phyloP scores from a whole-genome alignment of 1,140 invertebrate genomes.

The Maniola jurtina region DNA sequence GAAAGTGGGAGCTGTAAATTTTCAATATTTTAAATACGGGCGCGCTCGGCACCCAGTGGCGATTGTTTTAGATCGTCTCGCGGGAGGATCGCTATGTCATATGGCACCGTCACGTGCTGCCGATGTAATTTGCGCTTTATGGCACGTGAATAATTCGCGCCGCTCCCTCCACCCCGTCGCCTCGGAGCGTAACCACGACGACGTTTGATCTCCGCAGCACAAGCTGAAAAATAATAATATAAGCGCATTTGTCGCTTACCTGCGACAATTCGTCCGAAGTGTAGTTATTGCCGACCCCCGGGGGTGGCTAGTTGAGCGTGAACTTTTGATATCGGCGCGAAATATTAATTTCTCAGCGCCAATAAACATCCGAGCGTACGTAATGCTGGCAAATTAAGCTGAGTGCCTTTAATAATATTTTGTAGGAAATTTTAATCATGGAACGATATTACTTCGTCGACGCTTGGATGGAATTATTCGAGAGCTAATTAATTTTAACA shows the following conservation, averaged over 20 bases:
- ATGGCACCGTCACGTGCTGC: slow-evolving; percentile 62
- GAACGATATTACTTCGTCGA: slow-evolving; percentile 50
- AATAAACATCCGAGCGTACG: slow-evolving; percentile 69
- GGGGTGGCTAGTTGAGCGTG: slow-evolving; percentile 75
- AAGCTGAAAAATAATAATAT: slow-evolving; percentile 72
- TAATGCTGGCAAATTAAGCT: slow-evolving; percentile 75
- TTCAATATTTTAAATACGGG: slow-evolving; percentile 52
- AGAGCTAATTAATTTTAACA: slow-evolving; percentile 49
- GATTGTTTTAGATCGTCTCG: slow-evolving; percentile 59
- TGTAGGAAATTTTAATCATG: slow-evolving; percentile 71
- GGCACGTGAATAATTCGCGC: slow-evolving; percentile 73
- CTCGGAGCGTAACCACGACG: slow-evolving; percentile 52
- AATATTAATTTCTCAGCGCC: slow-evolving; percentile 77
- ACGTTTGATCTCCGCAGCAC: slow-evolving; percentile 70
- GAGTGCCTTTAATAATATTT: slow-evolving; percentile 74
- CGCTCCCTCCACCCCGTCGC: slow-evolving; percentile 45
- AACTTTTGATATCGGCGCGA: slow-evolving; percentile 77
- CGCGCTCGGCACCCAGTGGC: slow-evolving; percentile 53
- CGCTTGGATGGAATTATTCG: slow-evolving; percentile 50
- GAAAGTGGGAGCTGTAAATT: slow-evolving; percentile 44
- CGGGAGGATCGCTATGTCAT: slow-evolving; percentile 46
- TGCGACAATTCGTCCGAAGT: slow-evolving; percentile 67
- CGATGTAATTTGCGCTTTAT: slow-evolving; percentile 75
- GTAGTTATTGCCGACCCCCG: slow-evolving; percentile 66
- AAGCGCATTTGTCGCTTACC: slow-evolving; percentile 72